Conservation (phyloP, 2,797 vertebrate genomes). For the Aselliscus stoliczkanus region DNA sequence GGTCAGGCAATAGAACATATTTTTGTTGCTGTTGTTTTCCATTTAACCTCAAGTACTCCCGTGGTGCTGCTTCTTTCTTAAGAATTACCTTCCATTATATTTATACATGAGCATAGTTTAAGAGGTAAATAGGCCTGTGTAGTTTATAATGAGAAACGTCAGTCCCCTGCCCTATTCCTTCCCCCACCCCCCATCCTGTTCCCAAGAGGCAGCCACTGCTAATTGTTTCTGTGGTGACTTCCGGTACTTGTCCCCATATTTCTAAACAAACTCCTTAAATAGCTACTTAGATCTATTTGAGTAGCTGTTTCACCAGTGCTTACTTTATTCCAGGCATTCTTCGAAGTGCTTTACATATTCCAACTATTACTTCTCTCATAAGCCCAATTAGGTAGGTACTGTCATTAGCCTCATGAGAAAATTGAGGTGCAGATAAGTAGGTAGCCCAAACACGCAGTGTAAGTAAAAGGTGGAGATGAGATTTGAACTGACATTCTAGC, state of each 20-base stretch:
- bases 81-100: too few relatives aligned
- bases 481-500: background rate
- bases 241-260: background rate
- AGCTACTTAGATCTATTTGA: accelerated
- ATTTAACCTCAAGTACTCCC: too few relatives aligned
- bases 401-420: background rate
- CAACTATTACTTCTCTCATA: background rate
- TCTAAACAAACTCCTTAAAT: background rate
- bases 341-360: background rate
- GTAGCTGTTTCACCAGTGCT: background rate
- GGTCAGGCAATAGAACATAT: accelerated
- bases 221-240: background rate
- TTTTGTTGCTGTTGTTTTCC: background rate
- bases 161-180: background rate
- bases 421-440: background rate
- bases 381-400: background rate
- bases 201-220: background rate
- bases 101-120: accelerated
- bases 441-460: background rate
- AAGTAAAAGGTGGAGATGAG: background rate
- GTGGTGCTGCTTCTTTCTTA: background rate
- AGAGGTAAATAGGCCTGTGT: accelerated
- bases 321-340: too few relatives aligned
- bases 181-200: too few relatives aligned
- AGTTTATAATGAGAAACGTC: accelerated